These are phyloP conservation scores for Valencia hispanica DNA, from an alignment of 2,797 vertebrate species.

Conservation along the genomic window DNA sequence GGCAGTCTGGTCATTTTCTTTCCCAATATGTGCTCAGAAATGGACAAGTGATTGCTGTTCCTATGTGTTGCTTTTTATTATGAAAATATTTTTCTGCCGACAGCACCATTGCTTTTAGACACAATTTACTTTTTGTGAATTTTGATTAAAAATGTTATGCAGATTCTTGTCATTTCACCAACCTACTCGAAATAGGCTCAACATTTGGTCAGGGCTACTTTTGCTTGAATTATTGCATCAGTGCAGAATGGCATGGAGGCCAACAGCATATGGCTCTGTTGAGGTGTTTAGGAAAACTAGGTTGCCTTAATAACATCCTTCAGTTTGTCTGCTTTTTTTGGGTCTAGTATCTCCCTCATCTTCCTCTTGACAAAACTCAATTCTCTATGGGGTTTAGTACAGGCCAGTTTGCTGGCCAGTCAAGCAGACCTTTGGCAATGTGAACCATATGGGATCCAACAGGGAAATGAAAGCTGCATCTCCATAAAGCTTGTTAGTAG, in stretches of 20 bases:
- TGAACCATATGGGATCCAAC: no score
- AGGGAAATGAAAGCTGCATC: no score
- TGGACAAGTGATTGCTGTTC: background rate
- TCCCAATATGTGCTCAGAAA: background rate
- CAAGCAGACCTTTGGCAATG: no score
- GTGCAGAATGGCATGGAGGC: background rate
- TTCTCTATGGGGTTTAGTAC: no score
- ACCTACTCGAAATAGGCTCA: background rate
- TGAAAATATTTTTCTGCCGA: background rate
- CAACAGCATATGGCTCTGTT: background rate
- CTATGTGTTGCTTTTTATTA: background rate
- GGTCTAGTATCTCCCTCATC: no score
- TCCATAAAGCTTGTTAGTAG: no score
- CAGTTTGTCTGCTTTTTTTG: no score
- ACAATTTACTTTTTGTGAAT: background rate
- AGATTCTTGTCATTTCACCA: background rate
- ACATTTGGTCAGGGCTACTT: background rate
- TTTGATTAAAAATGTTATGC: background rate
- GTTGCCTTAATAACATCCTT: no score
- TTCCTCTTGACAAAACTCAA: no score
- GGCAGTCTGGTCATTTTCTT: conserved; percentile 1
- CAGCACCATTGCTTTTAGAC: background rate
- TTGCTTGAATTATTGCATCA: background rate
- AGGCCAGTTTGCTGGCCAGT: no score
- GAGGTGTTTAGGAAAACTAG: no score